Evolutionary conservation across 2,888 invertebrate genomes (phyloP).

Genomic region (Eudemis profundana): DNA sequence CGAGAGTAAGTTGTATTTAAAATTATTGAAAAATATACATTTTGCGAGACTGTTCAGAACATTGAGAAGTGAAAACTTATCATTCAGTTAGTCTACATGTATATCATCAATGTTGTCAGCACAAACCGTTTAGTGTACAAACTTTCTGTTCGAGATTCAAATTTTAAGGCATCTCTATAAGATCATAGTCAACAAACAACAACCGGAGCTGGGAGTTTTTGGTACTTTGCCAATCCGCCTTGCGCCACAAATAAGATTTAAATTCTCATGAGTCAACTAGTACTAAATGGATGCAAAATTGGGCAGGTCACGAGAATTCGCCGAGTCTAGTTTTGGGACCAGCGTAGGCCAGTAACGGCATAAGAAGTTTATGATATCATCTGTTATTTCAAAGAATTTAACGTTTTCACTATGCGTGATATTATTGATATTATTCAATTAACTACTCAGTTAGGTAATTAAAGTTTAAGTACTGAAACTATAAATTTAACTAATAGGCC

Average conservation of each 20-base stretch:
- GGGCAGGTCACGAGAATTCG: conserved; percentile 7
- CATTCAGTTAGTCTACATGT: conserved; percentile 47
- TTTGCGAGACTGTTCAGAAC: conserved; percentile 2
- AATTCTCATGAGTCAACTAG: conserved; percentile 54
- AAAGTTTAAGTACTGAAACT: background rate
- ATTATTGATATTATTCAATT: background rate
- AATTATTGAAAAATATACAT: background rate
- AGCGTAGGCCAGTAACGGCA: background rate
- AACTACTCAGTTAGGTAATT: too few relatives aligned
- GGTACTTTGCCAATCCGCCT: conserved; percentile 70
- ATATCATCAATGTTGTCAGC: conserved; percentile 57
- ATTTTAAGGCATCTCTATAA: conserved; percentile 66
- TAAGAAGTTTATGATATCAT: conserved; percentile 6
- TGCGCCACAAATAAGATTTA: conserved; percentile 79
- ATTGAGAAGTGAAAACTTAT: background rate
- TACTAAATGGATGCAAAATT: conserved; percentile 24
- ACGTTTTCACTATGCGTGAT: background rate
- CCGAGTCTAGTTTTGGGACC: conserved; percentile 17
- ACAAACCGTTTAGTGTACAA: conserved; percentile 48
- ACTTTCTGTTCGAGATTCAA: conserved; percentile 59
- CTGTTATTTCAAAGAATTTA: conserved; percentile 2
- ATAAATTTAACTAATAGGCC: too few relatives aligned
- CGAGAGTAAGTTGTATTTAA: background rate
- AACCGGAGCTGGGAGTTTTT: conserved; percentile 61
- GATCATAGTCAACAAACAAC: conserved; percentile 56